Evolutionary conservation across 2,888 invertebrate genomes (phyloP).

Genomic region (Platerodrilus igneus): DNA sequence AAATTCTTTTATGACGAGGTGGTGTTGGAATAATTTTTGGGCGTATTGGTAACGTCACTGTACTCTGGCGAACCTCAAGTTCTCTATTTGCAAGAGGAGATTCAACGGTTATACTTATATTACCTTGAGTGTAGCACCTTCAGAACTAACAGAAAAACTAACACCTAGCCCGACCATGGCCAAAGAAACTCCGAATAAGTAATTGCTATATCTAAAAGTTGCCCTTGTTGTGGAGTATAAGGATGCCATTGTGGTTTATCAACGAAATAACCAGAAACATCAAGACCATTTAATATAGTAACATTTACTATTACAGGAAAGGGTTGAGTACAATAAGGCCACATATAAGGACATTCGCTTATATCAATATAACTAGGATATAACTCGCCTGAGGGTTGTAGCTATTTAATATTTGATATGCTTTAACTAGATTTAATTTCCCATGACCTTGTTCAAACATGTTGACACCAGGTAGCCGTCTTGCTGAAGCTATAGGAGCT

Average conservation of each 20-base stretch:
- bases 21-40: constrained; percentile 84
- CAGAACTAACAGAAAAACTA: constrained; percentile 63
- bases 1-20: constrained; percentile 77
- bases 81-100: constrained; percentile 65
- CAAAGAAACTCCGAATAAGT: constrained; percentile 77
- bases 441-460: too few species aligned
- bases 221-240: constrained; percentile 73
- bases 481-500: constrained; percentile 83
- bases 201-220: constrained; percentile 71
- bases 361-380: constrained; percentile 87
- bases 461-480: constrained; percentile 75
- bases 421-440: constrained; percentile 82
- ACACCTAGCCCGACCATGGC: constrained; percentile 98
- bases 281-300: constrained; percentile 89
- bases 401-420: constrained; percentile 66
- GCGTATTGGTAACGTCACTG: constrained; percentile 58
- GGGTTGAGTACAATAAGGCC: constrained; percentile 97
- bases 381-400: constrained; percentile 61
- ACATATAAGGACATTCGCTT: constrained; percentile 96
- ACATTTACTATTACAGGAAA: constrained; percentile 91
- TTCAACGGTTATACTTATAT: constrained; percentile 75
- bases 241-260: constrained; percentile 81
- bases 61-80: constrained; percentile 53
- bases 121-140: constrained; percentile 78
- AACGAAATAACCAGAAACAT: constrained; percentile 76